Evolutionary conservation across 2,888 invertebrate species (phyloP).

Genomic region (Xestia rhomboidea): DNA sequence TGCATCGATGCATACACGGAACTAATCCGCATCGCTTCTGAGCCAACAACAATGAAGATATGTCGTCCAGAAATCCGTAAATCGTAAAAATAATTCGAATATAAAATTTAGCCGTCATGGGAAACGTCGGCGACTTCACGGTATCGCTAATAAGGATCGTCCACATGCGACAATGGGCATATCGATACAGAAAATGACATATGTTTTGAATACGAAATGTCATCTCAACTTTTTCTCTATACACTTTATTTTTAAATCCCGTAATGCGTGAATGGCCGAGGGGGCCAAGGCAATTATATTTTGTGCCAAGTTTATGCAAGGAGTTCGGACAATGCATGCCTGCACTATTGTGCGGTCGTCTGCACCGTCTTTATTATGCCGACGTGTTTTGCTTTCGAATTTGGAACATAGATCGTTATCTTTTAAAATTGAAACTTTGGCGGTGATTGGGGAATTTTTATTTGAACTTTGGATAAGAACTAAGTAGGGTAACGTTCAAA

Average conservation of each 20-base stretch:
- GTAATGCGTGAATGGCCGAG: constrained; percentile 75
- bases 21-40: constrained; percentile 87
- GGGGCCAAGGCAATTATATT: constrained; percentile 89
- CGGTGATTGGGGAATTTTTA: constrained; percentile 41
- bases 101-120: constrained; percentile 88
- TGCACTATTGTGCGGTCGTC: constrained; percentile 85
- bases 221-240: constrained; percentile 78
- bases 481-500: constrained; percentile 11
- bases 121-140: constrained; percentile 87
- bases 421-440: constrained; percentile 66
- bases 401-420: constrained; percentile 77
- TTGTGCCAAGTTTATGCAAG: constrained; percentile 80
- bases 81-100: constrained; percentile 82
- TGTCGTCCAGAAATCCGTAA: constrained; percentile 76
- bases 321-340: constrained; percentile 80
- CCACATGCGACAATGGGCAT: constrained; percentile 77
- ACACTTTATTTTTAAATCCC: constrained; percentile 73
- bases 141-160: constrained; percentile 85
- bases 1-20: constrained; percentile 79
- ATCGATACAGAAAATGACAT: constrained; percentile 88
- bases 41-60: constrained; percentile 78
- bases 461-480: constrained; percentile 55
- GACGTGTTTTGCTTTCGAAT: constrained; percentile 81
- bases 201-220: constrained; percentile 88
- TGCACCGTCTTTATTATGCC: constrained; percentile 78